Percentiles rank a stretch among this genome's conserved stretches.
Evolutionary conservation across 2,113 vertebrate species (phyloP).

Genomic region (Todiramphus saurophagus): DNA sequence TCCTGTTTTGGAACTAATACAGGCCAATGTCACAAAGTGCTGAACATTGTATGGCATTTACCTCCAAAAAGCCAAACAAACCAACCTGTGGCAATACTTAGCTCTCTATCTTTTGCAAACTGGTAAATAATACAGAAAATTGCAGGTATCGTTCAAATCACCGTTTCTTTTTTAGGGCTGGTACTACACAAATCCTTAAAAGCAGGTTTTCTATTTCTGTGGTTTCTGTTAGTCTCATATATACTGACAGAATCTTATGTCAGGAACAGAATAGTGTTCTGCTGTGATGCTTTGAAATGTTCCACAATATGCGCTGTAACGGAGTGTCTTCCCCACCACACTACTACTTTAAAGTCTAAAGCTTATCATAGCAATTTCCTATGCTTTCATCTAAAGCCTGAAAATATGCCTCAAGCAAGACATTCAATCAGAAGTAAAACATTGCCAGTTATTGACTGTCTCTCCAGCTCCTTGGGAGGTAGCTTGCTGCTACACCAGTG

Average conservation of each 20-base stretch:
- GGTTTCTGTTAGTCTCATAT: neutral
- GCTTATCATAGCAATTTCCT: conserved; percentile 58
- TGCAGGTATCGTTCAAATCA: neutral
- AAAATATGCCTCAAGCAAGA: conserved; percentile 51
- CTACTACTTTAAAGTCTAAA: conserved; percentile 46
- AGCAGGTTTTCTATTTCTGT: neutral
- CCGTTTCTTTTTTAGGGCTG: neutral
- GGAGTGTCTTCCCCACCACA: neutral
- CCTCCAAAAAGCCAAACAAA: neutral
- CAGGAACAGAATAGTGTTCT: conserved; percentile 13
- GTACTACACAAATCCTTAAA: neutral
- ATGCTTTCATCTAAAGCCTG: conserved; percentile 52
- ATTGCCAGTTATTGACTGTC: conserved; percentile 56
- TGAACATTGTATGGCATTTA: neutral
- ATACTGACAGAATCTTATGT: neutral
- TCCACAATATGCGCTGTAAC: conserved; percentile 1
- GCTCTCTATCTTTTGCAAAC: neutral
- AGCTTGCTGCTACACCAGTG: neutral
- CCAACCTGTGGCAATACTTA: neutral
- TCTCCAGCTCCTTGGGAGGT: conserved; percentile 42
- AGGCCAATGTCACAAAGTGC: neutral
- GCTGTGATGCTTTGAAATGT: conserved; percentile 10
- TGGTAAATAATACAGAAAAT: neutral
- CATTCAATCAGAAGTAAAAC: conserved; percentile 59
- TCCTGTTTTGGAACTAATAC: neutral